Base-by-base conservation (phyloP, 1,140 invertebrate species). In the Cydia fagiglandana region DNA sequence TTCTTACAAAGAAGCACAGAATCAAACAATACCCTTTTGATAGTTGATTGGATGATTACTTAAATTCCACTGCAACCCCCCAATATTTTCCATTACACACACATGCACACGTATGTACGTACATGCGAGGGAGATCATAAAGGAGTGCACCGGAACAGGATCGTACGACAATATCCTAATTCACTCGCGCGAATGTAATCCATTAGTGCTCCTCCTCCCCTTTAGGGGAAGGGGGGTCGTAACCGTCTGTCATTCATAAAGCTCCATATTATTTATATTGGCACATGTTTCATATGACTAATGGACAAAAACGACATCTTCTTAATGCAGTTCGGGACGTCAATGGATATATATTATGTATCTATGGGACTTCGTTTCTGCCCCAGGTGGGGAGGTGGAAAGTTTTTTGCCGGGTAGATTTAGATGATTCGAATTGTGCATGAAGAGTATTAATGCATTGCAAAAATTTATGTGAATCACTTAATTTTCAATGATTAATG, bases 211-310 rank as follows among this genome's bases (percentile, higher is more conserved):
- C 80, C 83, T 78, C 79, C 75, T 78, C 79, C 77, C 79, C 76
- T 61, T 61, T 61, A 24, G 56, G 56, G 56, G 56, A 24, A 61
- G 56, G 56, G 56, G 56, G 56, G 56, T 24, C 79, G 77, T 75
- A 77, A 78, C 79, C 82, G 81, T 82, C 87, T 84, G 88, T 89
- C 89, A 92, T 92, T 92, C 90, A 92, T 90, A 91, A 91, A 90
- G 87, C 89, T 91, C 87, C 91, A 88, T 91, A 90, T 91, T 88
- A 92, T 92, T 92, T 91, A 89, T 92, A 92, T 92, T 90, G 89
- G 89, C 89, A 90, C 88, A 92, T 91, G 89, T 90, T 92, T 91
- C 88, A 91, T 92, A 90, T 87, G 89, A 91, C 87, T 92, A 92
- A 91, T 91, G 91, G 91, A 91, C 80, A 83, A 84, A 83, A 85